Evolutionary conservation across 2,797 vertebrate species (phyloP), one percentile per base, ranked within the genome.

Genomic region (Enteromius paludinosus): DNA sequence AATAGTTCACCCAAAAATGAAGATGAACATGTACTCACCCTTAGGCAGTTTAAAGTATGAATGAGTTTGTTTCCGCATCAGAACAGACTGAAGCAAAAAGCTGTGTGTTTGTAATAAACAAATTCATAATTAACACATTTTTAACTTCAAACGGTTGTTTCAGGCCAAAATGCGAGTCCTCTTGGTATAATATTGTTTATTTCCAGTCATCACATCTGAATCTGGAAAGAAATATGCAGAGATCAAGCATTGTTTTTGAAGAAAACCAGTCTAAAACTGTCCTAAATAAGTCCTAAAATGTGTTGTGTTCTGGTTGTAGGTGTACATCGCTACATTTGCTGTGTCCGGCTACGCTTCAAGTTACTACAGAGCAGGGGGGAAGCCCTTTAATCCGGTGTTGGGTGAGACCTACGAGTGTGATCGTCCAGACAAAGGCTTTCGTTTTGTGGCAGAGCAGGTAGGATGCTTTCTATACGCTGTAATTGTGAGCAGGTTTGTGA

Each of bases 321-420:
- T 97, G 11, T 99, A 97, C 59, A 93, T 99, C 62, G 97, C 98
- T 65, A 97, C 97, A 0, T 99, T 99, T 81, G 96, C 97, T 1
- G 93, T 98, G 47, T 99, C 98, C 0, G 96, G 96, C 0, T 99
- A 99, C 41, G 96, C 98, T 0, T 96, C 97, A 81, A 99, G 96
- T 93, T 98, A 96, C 92, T 97, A 96, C 94, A 92, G 98, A 89
- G 97, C 97, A 3, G 97, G 97, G 70, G 98, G 97, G 87, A 99
- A 99, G 84, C 98, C 98, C 30, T 99, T 99, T 89, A 99, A 99
- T 88, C 98, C 98, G 0, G 93, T 99, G 72, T 94, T 99, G 65
- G 98, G 98, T 86, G 98, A 99, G 90, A 98, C 98, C 0, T 99
- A 97, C 0, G 98, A 99, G 93, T 97, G 96, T 88, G 90, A 98